phyloP scores from a whole-genome alignment of 2,113 vertebrate species.

The Podarcis cretensis region DNA sequence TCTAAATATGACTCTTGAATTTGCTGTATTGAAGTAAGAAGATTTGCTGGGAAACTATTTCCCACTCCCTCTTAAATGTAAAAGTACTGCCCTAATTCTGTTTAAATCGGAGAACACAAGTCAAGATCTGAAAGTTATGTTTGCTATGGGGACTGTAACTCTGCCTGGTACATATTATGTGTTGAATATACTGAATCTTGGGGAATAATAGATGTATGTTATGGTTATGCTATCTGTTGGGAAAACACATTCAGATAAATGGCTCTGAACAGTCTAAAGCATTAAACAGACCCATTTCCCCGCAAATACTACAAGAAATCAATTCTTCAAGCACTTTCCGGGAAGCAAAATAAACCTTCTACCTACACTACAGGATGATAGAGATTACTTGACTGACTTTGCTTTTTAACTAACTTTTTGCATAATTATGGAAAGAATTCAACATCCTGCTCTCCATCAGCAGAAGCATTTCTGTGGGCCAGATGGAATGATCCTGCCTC shows the following conservation, averaged over 20 bases:
- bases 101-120: not conserved
- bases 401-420: not conserved
- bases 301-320: not conserved
- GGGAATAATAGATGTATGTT: constrained; percentile 34
- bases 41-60: not conserved
- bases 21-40: not conserved
- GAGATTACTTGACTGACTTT: constrained; percentile 8
- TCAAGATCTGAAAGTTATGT: constrained; percentile 30
- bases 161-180: not conserved
- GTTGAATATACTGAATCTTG: constrained; percentile 9
- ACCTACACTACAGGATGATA: not conserved
- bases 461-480: too few relatives aligned
- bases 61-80: not conserved
- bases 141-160: constrained; percentile 27
- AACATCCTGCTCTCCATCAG: too few relatives aligned
- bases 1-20: not conserved
- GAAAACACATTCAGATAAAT: constrained; percentile 29
- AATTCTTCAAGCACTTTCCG: not conserved
- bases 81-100: not conserved
- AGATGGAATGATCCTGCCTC: too few relatives aligned
- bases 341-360: not conserved
- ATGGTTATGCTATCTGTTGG: not conserved
- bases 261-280: constrained; percentile 19
- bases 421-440: too few relatives aligned
- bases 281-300: constrained; percentile 7